Conservation (phyloP, 2,113 vertebrate species). For the Callocephalon fimbriatum region DNA sequence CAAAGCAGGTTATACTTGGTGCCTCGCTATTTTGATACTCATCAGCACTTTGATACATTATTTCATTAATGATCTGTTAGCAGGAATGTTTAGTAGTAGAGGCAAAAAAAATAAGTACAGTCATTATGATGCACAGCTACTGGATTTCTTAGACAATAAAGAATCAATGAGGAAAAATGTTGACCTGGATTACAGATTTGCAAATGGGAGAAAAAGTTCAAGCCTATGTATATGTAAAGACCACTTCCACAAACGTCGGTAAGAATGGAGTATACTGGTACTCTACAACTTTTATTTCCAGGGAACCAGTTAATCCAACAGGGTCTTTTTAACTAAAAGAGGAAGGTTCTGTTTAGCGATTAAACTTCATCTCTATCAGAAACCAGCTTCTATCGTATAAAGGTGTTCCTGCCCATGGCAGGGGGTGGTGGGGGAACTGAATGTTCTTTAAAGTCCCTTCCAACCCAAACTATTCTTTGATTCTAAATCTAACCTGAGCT, state of each 20-base stretch:
- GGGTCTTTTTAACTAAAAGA: background rate
- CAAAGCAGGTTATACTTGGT: background rate
- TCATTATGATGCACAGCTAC: background rate
- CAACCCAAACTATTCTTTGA: background rate
- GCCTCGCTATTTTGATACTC: background rate
- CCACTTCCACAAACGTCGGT: background rate
- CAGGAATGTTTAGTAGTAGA: background rate
- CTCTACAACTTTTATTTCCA: background rate
- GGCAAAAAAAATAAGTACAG: background rate
- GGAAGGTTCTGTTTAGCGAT: background rate
- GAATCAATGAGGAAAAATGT: background rate
- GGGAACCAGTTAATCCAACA: background rate
- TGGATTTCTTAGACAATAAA: background rate
- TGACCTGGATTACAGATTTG: background rate
- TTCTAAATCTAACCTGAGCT: background rate
- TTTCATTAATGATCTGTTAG: background rate
- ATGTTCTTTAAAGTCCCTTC: background rate
- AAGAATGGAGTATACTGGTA: background rate
- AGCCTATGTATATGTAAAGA: background rate
- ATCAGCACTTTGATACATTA: background rate
- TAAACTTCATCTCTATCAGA: background rate
- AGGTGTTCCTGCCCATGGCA: background rate
- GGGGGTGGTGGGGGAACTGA: background rate
- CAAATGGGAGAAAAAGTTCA: background rate
- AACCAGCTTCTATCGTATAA: accelerated